phyloP scores from a whole-genome alignment of 2,113 vertebrate species.

The Atractosteus spatula region DNA sequence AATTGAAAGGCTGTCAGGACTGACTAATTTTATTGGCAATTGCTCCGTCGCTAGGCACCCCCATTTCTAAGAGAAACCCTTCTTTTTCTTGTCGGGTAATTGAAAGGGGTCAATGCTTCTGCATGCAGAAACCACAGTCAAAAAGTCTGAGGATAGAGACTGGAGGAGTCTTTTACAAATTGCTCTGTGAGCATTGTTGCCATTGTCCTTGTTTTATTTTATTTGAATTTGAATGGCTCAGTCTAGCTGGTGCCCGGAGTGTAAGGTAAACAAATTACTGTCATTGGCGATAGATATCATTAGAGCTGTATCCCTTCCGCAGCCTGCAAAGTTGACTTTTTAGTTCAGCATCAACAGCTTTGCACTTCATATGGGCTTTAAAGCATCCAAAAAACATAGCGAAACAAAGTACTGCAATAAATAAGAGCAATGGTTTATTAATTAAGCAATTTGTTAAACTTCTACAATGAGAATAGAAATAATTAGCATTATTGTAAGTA shows the following conservation, averaged over 20 bases:
- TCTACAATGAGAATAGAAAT: too few relatives aligned
- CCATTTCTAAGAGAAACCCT: constrained; percentile 31
- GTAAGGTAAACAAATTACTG: constrained; percentile 71
- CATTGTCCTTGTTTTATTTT: constrained; percentile 50
- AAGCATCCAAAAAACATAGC: too few relatives aligned
- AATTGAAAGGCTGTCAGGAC: constrained; percentile 39
- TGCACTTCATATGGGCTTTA: too few relatives aligned
- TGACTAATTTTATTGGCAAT: constrained; percentile 46
- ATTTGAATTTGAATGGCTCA: constrained; percentile 73
- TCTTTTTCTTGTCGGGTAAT: constrained; percentile 23
- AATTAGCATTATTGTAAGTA: too few relatives aligned
- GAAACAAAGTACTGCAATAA: too few relatives aligned
- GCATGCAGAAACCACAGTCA: constrained; percentile 58
- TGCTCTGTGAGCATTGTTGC: constrained; percentile 53
- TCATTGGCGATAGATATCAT: constrained; percentile 58
- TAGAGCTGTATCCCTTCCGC: constrained; percentile 45
- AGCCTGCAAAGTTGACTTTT: constrained; percentile 55
- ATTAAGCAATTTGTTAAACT: too few relatives aligned
- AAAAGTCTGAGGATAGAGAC: constrained; percentile 60
- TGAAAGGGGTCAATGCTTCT: constrained; percentile 64
- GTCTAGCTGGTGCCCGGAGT: constrained; percentile 62
- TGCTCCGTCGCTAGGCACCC: constrained; percentile 55
- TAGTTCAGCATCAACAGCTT: constrained; percentile 52
- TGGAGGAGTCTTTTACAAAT: constrained; percentile 64
- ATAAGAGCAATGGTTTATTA: too few relatives aligned